Percentiles rank a stretch among this genome's conserved stretches.
Evolutionary conservation across 1,140 invertebrate species (phyloP).

Genomic region (Stegodyphus dumicola): DNA sequence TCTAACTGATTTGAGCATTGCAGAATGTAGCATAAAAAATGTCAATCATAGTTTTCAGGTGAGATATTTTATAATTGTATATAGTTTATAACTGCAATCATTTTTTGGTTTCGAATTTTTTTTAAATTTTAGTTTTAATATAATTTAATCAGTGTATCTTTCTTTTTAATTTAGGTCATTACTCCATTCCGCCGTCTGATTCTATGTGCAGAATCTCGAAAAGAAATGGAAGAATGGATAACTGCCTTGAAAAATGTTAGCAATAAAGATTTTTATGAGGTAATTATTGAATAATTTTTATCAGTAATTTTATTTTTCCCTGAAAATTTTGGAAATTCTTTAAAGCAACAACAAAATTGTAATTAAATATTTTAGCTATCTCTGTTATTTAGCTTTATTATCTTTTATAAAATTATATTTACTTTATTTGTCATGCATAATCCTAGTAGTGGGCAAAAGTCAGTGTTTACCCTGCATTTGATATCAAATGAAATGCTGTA

Average conservation of each 20-base stretch:
- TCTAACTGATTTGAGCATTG: conserved; percentile 83
- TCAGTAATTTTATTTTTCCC: background rate
- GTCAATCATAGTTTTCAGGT: conserved; percentile 90
- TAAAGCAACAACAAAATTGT: too few species aligned
- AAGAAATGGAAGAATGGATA: conserved; percentile 93
- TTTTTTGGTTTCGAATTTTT: background rate
- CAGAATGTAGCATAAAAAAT: conserved; percentile 87
- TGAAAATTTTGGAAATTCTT: too few species aligned
- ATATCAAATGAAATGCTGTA: too few species aligned
- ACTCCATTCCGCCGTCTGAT: conserved; percentile 85
- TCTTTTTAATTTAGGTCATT: conserved; percentile 77
- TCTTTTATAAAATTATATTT: too few species aligned
- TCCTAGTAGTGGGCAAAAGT: too few species aligned
- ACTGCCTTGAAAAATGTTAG: conserved; percentile 79
- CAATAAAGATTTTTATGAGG: conserved; percentile 77
- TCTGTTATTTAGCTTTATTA: background rate
- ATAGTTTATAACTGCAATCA: background rate
- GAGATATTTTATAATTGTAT: conserved; percentile 1
- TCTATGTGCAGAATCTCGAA: conserved; percentile 81
- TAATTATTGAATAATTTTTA: background rate
- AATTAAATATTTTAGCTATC: background rate
- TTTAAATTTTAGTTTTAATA: background rate
- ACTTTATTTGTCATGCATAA: too few species aligned
- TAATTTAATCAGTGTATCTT: background rate
- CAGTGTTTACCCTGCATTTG: too few species aligned